Evolutionary conservation across 2,113 vertebrate genomes (phyloP).

Genomic region (Herpailurus yagouaroundi): DNA sequence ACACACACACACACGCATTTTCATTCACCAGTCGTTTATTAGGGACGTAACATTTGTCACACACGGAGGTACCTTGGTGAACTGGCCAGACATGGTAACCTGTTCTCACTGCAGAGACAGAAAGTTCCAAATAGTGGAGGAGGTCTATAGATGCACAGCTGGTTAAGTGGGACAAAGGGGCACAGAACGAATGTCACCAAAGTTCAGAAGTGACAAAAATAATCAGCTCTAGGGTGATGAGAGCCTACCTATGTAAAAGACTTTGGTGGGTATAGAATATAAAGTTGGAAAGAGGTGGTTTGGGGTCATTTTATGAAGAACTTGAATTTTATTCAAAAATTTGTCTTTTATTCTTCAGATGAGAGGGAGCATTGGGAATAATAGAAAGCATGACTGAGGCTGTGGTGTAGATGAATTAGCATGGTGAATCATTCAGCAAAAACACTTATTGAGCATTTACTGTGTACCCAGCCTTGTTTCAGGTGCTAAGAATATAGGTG

Average conservation of each 20-base stretch:
- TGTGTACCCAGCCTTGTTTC: not conserved
- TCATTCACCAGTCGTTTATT: not conserved
- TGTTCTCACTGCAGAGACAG: not conserved
- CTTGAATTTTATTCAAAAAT: slow-evolving; percentile 36
- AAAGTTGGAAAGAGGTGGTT: not conserved
- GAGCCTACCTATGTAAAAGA: not conserved
- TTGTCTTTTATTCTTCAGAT: not conserved
- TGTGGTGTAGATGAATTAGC: not conserved
- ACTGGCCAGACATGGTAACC: not conserved
- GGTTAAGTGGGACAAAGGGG: not conserved
- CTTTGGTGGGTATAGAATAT: not conserved
- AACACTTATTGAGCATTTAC: not conserved
- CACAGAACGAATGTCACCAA: not conserved
- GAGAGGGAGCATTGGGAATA: not conserved
- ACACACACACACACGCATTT: not conserved
- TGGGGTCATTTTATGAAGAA: slow-evolving; percentile 25
- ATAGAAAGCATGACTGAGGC: not conserved
- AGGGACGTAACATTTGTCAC: not conserved
- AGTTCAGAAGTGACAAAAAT: not conserved
- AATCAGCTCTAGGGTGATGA: not conserved
- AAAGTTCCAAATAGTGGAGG: not conserved
- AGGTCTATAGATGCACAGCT: not conserved
- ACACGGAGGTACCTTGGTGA: not conserved
- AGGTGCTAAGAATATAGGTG: not conserved
- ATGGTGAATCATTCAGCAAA: not conserved